Percentiles rank a stretch among this genome's conserved stretches.
phyloP scores from a whole-genome alignment of 2,797 vertebrate species.

The Podargus strigoides region DNA sequence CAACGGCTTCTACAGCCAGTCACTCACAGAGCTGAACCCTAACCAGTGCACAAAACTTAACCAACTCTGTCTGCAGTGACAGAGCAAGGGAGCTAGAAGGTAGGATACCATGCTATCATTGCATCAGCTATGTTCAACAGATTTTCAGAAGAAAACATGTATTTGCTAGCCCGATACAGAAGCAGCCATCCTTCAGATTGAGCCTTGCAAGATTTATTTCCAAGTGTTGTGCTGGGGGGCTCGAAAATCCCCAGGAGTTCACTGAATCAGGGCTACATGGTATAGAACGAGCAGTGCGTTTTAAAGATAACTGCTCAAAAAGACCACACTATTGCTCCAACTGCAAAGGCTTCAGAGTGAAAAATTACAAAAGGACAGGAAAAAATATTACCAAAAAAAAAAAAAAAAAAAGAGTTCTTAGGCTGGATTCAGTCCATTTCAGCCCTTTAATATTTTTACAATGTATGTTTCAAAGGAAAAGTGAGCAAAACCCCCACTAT shows the following conservation, averaged over 20 bases:
- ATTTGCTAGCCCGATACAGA: not conserved
- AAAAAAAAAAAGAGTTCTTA: not conserved
- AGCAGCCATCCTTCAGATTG: not conserved
- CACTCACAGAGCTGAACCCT: not conserved
- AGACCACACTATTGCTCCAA: not conserved
- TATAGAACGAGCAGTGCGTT: fast-evolving
- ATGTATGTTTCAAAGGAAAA: not conserved
- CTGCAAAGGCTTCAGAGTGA: not conserved
- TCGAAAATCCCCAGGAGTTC: not conserved
- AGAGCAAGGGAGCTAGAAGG: too few species aligned
- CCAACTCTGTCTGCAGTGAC: fast-evolving
- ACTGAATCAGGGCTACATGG: not conserved
- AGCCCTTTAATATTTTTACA: not conserved
- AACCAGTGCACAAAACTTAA: not conserved
- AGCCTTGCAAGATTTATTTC: not conserved
- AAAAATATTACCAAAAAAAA: too few species aligned
- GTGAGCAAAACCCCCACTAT: not conserved
- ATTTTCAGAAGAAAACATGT: not conserved
- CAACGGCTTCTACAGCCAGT: not conserved
- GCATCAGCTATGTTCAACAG: too few species aligned
- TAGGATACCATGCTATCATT: fast-evolving
- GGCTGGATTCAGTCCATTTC: not conserved
- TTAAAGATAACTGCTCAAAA: not conserved
- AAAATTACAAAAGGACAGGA: not conserved
- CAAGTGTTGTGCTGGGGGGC: not conserved